A percentile compares a stretch with the other conserved stretches of the same genome.
Evolutionary conservation across 2,888 invertebrate genomes (phyloP).

Genomic region (Itoplectis maculator): DNA sequence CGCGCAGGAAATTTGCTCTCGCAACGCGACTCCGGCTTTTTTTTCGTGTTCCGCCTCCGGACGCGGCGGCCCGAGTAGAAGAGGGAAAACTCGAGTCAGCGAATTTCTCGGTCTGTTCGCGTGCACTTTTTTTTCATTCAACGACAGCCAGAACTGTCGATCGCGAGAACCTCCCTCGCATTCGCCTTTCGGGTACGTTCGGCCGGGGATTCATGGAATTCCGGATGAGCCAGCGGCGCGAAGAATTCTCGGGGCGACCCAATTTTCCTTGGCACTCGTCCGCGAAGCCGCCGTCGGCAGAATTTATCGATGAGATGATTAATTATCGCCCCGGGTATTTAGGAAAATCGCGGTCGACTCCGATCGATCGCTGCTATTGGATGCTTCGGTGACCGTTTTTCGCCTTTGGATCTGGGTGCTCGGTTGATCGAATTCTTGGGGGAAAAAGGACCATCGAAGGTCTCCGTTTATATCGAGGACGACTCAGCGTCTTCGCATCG

Average conservation of each 20-base stretch:
- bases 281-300: slow-evolving; percentile 46
- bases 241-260: slow-evolving; percentile 51
- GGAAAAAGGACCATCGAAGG: slow-evolving; percentile 3
- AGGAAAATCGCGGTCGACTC: slow-evolving; percentile 15
- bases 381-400: not conserved
- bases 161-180: slow-evolving; percentile 9
- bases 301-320: slow-evolving; percentile 54
- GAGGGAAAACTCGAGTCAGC: slow-evolving; percentile 31
- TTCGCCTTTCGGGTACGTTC: slow-evolving; percentile 33
- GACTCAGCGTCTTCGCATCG: slow-evolving; percentile 22
- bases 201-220: slow-evolving; percentile 41
- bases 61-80: slow-evolving; percentile 6
- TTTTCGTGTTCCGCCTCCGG: not conserved
- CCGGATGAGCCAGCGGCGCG: slow-evolving; percentile 6
- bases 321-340: slow-evolving; percentile 42
- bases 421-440: slow-evolving; percentile 19
- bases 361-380: not conserved
- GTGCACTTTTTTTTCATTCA: not conserved
- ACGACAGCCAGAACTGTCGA: slow-evolving; percentile 32
- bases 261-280: slow-evolving; percentile 45
- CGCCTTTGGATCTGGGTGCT: not conserved
- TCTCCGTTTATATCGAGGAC: slow-evolving; percentile 4
- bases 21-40: slow-evolving; percentile 1
- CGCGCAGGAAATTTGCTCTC: not conserved
- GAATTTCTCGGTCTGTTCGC: slow-evolving; percentile 11